These are phyloP conservation scores for Lamellibrachia luymesi DNA, from an alignment of 1,140 invertebrate genomes.

Conservation along the genomic window DNA sequence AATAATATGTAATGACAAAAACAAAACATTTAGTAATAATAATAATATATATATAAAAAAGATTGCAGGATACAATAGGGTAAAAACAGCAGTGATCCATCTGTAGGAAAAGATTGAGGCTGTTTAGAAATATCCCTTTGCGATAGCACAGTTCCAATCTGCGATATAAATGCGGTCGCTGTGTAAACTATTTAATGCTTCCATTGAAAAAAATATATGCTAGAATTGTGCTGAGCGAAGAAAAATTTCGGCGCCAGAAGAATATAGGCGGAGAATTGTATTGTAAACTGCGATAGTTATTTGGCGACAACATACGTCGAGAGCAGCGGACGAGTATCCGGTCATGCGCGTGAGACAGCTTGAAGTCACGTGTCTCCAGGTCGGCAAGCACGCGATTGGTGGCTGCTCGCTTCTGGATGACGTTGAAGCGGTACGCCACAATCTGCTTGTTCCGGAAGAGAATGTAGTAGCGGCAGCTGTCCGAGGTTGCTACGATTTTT, in stretches of 20 bases:
- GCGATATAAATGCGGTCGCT: no score
- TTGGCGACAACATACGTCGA: slow-evolving; percentile 37
- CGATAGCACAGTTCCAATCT: no score
- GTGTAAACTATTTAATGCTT: no score
- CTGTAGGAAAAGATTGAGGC: no score
- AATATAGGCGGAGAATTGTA: neutral
- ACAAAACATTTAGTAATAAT: no score
- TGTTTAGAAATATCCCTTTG: no score
- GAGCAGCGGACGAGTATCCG: slow-evolving; percentile 36
- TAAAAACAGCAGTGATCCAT: no score
- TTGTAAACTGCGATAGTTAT: slow-evolving; percentile 14
- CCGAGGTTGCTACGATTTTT: slow-evolving; percentile 37
- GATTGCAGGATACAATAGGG: no score
- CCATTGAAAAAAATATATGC: no score
- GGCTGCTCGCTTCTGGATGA: slow-evolving; percentile 32
- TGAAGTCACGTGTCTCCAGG: slow-evolving; percentile 39
- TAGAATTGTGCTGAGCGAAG: no score
- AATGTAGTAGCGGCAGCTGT: slow-evolving; percentile 37
- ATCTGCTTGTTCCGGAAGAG: slow-evolving; percentile 40
- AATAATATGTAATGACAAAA: no score
- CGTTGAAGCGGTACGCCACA: slow-evolving; percentile 37
- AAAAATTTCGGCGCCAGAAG: neutral
- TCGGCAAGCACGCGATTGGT: slow-evolving; percentile 37
- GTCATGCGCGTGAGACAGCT: slow-evolving; percentile 37
- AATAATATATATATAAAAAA: no score